A percentile compares a stretch with the other conserved stretches of the same genome.
Conservation (phyloP, 2,113 vertebrate species). For the Protobothrops flavoviridis region DNA sequence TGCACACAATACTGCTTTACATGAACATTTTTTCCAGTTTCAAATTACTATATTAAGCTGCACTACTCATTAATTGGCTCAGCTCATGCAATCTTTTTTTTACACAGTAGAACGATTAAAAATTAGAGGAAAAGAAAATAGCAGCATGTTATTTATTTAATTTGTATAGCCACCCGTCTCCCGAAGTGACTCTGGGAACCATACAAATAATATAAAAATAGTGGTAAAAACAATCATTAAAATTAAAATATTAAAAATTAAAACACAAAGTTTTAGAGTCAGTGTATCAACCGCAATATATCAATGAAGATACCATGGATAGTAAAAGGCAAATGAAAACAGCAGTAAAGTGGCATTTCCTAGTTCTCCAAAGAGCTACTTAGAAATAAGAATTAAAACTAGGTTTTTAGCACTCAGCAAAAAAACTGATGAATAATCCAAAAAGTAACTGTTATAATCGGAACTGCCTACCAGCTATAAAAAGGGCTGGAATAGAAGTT, state of each 20-base stretch:
- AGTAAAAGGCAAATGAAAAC: conserved; percentile 12
- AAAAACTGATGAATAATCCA: conserved; percentile 41
- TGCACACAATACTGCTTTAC: background rate
- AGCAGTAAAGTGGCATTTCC: conserved; percentile 37
- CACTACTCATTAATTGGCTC: conserved; percentile 45
- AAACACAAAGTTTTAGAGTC: background rate
- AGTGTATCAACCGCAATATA: background rate
- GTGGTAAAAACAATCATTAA: background rate
- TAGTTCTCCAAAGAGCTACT: background rate
- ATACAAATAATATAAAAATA: background rate
- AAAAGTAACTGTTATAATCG: conserved; percentile 51
- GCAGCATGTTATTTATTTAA: background rate
- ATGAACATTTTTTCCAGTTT: background rate
- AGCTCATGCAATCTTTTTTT: conserved; percentile 8
- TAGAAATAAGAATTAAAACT: conserved; percentile 49
- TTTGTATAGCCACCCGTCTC: background rate
- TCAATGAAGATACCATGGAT: background rate
- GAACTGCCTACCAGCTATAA: conserved; percentile 52
- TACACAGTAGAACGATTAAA: background rate
- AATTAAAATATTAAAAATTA: background rate
- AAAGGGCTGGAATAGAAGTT: background rate
- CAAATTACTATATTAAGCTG: conserved; percentile 36
- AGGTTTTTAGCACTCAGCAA: conserved; percentile 24
- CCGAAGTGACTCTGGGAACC: background rate
- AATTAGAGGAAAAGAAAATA: background rate